Evolutionary conservation across 2,888 invertebrate genomes (phyloP), one percentile per base, ranked within the genome.

Genomic region (Chrysolina haemoptera): DNA sequence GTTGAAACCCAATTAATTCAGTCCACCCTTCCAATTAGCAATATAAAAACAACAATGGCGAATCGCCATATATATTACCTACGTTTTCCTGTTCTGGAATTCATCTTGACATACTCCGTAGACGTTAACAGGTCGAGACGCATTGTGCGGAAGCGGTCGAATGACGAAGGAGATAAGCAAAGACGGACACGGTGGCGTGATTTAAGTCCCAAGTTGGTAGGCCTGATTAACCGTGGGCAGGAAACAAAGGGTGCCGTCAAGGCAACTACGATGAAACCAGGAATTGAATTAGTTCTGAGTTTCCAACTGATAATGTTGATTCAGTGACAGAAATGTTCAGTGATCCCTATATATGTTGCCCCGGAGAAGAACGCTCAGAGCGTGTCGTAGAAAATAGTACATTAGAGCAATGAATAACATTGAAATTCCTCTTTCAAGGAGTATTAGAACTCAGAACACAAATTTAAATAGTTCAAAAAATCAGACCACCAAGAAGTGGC

Each of bases 91-190:
- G 59, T 35, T 27, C 35, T 27, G 66, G 70, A 79, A 79, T 77
- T 75, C 72, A 79, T 78, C 75, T 73, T 68, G 76, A 68, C 78
- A 64, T 71, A 75, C 69, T 75, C 71, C 66, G 20, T 69, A 75
- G 78, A 80, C 74, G 79, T 74, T 78, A 80, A 79, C 79, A 72
- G 73, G 76, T 78, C 72, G 62, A 74, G 79, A 76, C 65, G 70
- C 74, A 85, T 85, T 86, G 85, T 86, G 84, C 82, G 78, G 80
- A 81, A 82, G 83, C 85, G 85, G 84, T 85, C 85, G 84, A 80
- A 84, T 80, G 82, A 81, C 78, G 74, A 48, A 71, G 70, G 74
- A 76, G 81, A 80, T 80, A 80, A 78, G 76, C 80, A 80, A 79
- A 81, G 79, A 80, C 81, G 76, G 77, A 75, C 79, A 67, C 77